Percentiles rank a stretch among this genome's conserved stretches.
Evolutionary conservation across 2,888 invertebrate species (phyloP).

Genomic region (Ichneumoninae sp.): DNA sequence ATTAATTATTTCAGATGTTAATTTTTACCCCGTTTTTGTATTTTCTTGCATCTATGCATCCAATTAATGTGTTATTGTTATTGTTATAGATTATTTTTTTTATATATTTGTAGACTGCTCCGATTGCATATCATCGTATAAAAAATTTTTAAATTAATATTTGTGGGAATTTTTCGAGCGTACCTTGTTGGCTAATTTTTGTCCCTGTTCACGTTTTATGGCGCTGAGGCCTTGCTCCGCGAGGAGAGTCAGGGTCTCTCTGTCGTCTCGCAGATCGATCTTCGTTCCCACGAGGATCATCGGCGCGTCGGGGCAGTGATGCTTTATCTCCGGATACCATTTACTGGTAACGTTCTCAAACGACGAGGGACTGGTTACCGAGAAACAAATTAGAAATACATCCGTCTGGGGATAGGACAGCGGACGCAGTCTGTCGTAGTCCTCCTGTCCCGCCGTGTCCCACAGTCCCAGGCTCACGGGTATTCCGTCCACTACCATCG

Average conservation of each 20-base stretch:
- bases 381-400: conserved; percentile 99
- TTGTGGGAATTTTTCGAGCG: not conserved
- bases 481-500: conserved; percentile 99
- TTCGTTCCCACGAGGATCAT: conserved; percentile 99
- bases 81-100: too few species aligned
- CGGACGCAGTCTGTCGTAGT: conserved; percentile 97
- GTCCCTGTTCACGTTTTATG: conserved; percentile 98
- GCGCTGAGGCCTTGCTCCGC: conserved; percentile 98
- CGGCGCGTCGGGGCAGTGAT: conserved; percentile 99
- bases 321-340: conserved; percentile 99
- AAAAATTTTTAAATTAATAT: not conserved
- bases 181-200: conserved; percentile 97
- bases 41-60: too few species aligned
- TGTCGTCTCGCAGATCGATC: conserved; percentile 99
- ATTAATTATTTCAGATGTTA: too few species aligned
- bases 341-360: conserved; percentile 99
- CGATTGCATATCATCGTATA: not conserved
- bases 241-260: conserved; percentile 95
- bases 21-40: too few species aligned
- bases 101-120: too few species aligned
- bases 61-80: too few species aligned
- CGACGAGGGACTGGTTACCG: conserved; percentile 99
- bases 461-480: conserved; percentile 98
- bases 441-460: conserved; percentile 99
- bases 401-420: conserved; percentile 99